Conservation (phyloP, 2,113 vertebrate genomes). For the human region DNA sequence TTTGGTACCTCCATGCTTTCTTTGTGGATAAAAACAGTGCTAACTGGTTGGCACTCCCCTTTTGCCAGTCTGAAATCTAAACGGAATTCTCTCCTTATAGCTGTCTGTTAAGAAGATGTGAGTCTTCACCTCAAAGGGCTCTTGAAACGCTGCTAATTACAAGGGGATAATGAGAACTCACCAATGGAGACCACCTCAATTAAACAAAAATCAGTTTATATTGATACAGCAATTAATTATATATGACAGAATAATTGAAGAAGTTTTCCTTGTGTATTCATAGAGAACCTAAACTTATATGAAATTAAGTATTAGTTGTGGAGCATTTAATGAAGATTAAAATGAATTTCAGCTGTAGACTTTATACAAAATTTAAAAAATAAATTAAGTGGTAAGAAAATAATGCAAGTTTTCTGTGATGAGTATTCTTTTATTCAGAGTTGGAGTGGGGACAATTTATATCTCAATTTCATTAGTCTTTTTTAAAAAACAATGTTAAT, state of each 20-base stretch:
- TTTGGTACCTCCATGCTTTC: background rate
- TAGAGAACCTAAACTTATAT: background rate
- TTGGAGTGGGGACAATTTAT: background rate
- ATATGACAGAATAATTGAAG: background rate
- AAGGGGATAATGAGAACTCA: conserved; percentile 12
- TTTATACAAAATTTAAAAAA: background rate
- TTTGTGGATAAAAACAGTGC: background rate
- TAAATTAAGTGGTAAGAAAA: background rate
- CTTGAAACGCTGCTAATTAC: background rate
- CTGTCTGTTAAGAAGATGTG: background rate
- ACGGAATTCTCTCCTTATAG: background rate
- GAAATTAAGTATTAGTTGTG: background rate
- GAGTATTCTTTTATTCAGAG: background rate
- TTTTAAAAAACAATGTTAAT: background rate
- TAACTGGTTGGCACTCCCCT: background rate
- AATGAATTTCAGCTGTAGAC: background rate
- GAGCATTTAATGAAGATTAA: background rate
- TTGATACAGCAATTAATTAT: conserved; percentile 2
- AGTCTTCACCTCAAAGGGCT: background rate
- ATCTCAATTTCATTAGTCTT: background rate
- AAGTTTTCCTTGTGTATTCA: background rate
- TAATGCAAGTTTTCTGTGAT: background rate
- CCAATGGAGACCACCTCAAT: background rate
- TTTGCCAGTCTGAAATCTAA: background rate
- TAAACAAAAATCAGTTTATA: background rate